Conservation (phyloP, 1,140 invertebrate genomes). For the Aphelinus atriplicis region DNA sequence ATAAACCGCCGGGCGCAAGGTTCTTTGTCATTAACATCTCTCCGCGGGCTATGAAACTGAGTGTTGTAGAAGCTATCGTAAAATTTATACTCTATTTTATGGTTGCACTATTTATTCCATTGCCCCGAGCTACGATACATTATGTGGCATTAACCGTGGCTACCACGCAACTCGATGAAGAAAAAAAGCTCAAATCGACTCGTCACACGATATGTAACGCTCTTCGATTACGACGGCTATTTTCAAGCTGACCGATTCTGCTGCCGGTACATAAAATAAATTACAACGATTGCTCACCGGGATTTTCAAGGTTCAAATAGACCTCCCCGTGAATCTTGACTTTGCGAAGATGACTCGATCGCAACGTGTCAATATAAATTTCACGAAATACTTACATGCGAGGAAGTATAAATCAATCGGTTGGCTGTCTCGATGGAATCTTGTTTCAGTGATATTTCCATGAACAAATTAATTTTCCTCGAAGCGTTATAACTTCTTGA, state of each 20-base stretch:
- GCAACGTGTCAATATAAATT: no score
- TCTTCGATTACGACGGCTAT: not conserved
- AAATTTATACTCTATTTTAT: constrained; percentile 39
- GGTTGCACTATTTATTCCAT: constrained; percentile 34
- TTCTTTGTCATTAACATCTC: constrained; percentile 36
- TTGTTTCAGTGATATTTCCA: no score
- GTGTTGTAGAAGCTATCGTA: constrained; percentile 30
- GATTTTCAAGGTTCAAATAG: no score
- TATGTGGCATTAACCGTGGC: not conserved
- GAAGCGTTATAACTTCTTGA: no score
- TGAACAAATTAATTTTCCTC: no score
- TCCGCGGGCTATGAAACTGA: constrained; percentile 20
- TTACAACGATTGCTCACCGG: no score
- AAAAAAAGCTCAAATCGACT: not conserved
- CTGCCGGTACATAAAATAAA: no score
- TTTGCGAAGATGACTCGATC: no score
- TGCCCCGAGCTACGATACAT: constrained; percentile 4
- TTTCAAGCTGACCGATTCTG: not conserved
- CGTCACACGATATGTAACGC: not conserved
- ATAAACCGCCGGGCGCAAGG: constrained; percentile 37
- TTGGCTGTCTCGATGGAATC: no score
- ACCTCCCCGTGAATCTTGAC: no score
- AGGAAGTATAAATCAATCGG: no score
- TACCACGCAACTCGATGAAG: not conserved
- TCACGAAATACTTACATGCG: no score